phyloP scores from a whole-genome alignment of 1,140 invertebrate species.

The Magallana gigas region DNA sequence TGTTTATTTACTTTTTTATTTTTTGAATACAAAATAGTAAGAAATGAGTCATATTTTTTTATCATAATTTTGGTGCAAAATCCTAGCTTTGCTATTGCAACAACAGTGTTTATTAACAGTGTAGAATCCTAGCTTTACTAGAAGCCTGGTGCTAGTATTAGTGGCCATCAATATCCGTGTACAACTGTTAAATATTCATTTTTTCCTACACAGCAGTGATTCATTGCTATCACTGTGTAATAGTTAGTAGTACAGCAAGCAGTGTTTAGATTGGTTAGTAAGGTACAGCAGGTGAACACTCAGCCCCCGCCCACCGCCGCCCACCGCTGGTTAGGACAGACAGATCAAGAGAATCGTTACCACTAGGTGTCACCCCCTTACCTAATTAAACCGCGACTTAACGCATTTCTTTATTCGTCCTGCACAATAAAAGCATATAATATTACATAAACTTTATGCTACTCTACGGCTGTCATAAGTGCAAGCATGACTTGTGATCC shows the following conservation, averaged over 20 bases:
- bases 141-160: too few relatives aligned
- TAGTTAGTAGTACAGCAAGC: not conserved
- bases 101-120: too few relatives aligned
- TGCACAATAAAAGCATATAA: not conserved
- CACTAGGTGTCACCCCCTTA: not conserved
- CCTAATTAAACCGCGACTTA: slow-evolving; percentile 10
- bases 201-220: too few relatives aligned
- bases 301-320: not conserved
- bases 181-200: too few relatives aligned
- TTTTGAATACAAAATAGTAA: not conserved
- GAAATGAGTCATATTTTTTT: not conserved
- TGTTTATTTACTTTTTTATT: not conserved
- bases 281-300: not conserved
- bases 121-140: too few relatives aligned
- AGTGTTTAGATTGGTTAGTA: not conserved
- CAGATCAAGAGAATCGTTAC: not conserved
- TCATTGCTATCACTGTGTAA: too few relatives aligned
- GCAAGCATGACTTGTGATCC: too few relatives aligned
- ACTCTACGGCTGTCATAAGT: not conserved
- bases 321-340: not conserved
- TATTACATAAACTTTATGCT: not conserved
- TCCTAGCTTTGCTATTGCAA: too few relatives aligned
- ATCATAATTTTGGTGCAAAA: not conserved
- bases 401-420: not conserved
- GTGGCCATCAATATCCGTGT: too few relatives aligned